These are phyloP conservation scores for Anthrax anthrax DNA, from an alignment of 2,888 invertebrate genomes.

Conservation along the genomic window DNA sequence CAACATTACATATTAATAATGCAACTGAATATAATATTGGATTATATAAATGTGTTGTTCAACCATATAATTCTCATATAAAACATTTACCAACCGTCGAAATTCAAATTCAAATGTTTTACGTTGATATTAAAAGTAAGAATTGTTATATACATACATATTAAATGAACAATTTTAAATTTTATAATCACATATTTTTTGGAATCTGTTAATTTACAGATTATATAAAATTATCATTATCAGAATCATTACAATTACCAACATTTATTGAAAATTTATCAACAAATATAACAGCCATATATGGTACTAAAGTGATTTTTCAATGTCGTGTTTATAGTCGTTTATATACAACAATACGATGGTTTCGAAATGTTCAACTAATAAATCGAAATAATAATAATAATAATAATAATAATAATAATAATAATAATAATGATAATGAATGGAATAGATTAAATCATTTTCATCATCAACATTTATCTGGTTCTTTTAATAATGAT, in stretches of 20 bases:
- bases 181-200: too few relatives aligned
- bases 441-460: too few relatives aligned
- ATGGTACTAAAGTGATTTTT: conserved; percentile 24
- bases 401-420: not conserved
- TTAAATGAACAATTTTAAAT: too few relatives aligned
- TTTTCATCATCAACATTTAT: too few relatives aligned
- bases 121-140: conserved; percentile 29
- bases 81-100: conserved; percentile 19
- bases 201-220: too few relatives aligned
- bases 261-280: conserved; percentile 27
- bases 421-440: not conserved
- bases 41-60: conserved; percentile 29
- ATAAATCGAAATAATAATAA: not conserved
- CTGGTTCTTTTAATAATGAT: not conserved
- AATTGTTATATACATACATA: too few relatives aligned
- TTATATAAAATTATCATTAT: not conserved
- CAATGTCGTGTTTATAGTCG: conserved; percentile 31
- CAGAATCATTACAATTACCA: conserved; percentile 24
- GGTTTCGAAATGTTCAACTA: conserved; percentile 23
- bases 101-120: conserved; percentile 29
- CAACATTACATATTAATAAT: conserved; percentile 22
- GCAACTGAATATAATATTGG: conserved; percentile 30
- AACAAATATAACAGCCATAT: conserved; percentile 19
- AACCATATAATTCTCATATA: conserved; percentile 18
- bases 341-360: conserved; percentile 27